Conservation (phyloP, 2,888 invertebrate species). For the Pandemis cinnamomeana region DNA sequence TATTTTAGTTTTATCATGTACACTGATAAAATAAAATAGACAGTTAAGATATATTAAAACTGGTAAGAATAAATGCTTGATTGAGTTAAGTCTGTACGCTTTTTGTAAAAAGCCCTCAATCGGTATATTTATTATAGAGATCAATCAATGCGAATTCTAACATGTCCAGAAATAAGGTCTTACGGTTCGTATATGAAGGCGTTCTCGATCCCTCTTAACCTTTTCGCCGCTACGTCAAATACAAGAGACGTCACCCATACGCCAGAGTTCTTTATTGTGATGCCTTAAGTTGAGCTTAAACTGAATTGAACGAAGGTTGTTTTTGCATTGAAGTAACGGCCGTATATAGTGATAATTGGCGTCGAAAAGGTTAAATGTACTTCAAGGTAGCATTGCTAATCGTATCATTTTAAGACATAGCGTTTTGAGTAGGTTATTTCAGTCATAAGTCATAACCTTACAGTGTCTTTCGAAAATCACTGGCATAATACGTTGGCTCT, state of each 20-base stretch:
- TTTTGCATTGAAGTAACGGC: too few relatives aligned
- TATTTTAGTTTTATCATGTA: neutral
- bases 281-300: too few relatives aligned
- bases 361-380: neutral
- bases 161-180: neutral
- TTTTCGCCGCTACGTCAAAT: too few relatives aligned
- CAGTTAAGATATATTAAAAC: neutral
- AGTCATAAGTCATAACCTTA: neutral
- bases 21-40: neutral
- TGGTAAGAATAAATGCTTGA: slow-evolving; percentile 1
- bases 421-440: neutral
- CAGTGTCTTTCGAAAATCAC: neutral
- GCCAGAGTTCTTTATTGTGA: too few relatives aligned
- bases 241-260: too few relatives aligned
- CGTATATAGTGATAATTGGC: too few relatives aligned
- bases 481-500: neutral
- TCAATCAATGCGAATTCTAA: neutral
- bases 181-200: neutral
- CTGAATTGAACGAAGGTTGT: too few relatives aligned
- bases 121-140: neutral
- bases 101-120: neutral
- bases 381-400: neutral
- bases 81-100: slow-evolving; percentile 1
- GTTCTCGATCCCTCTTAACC: neutral
- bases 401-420: neutral